These are phyloP conservation scores for Drosophila lacertosa DNA, from an alignment of 1,140 invertebrate species.

Conservation along the genomic window DNA sequence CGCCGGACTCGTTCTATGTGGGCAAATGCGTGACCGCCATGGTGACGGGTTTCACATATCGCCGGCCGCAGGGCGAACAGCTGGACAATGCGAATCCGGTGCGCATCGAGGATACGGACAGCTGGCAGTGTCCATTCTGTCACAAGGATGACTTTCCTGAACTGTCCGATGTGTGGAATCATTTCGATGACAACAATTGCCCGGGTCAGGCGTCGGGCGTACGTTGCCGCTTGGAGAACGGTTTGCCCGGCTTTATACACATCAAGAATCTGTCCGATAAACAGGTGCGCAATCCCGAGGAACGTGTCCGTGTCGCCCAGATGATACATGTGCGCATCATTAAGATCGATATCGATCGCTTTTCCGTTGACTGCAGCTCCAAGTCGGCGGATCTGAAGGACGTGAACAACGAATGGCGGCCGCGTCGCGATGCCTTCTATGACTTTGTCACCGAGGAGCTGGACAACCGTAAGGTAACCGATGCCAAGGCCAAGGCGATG, in stretches of 20 bases:
- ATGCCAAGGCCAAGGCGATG: constrained; percentile 91
- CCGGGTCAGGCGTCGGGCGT: constrained; percentile 98
- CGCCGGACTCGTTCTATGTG: constrained; percentile 96
- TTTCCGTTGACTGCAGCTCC: constrained; percentile 96
- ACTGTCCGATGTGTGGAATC: constrained; percentile 98
- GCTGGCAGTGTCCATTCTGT: constrained; percentile 99
- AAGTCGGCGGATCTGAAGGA: constrained; percentile 96
- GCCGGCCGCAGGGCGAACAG: constrained; percentile 96
- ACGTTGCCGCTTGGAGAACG: constrained; percentile 95
- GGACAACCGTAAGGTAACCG: constrained; percentile 91
- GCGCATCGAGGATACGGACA: constrained; percentile 91
- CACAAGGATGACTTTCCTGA: constrained; percentile 97
- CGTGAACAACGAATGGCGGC: constrained; percentile 95
- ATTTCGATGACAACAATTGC: constrained; percentile 98
- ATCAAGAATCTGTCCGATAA: constrained; percentile 98
- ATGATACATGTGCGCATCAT: constrained; percentile 96
- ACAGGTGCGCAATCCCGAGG: constrained; percentile 95
- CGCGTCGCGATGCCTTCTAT: constrained; percentile 95
- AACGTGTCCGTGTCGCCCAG: constrained; percentile 94
- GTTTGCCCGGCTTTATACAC: constrained; percentile 96
- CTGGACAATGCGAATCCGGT: constrained; percentile 97
- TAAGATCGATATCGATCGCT: constrained; percentile 97
- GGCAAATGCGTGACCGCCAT: constrained; percentile 93
- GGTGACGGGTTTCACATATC: constrained; percentile 91
- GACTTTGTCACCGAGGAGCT: constrained; percentile 93